A percentile compares a stretch with the other conserved stretches of the same genome.
Evolutionary conservation across 2,797 vertebrate genomes (phyloP).

Genomic region (Ptychadena robeensis): DNA sequence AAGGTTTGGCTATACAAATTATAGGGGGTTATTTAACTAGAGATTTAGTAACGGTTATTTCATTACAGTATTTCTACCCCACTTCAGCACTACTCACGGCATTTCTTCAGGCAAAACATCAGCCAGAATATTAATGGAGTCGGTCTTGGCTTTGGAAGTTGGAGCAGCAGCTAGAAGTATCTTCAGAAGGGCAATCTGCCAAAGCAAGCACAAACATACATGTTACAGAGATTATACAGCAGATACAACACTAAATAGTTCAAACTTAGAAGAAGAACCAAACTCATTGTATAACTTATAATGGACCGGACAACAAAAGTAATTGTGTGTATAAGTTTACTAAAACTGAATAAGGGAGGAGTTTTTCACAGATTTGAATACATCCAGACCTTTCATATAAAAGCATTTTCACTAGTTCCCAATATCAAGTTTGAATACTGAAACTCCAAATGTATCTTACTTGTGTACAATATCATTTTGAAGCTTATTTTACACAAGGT

Average conservation of each 20-base stretch:
- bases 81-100: slow-evolving; percentile 82
- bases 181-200: slow-evolving; percentile 90
- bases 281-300: too few relatives aligned
- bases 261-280: too few relatives aligned
- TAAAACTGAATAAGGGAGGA: not conserved
- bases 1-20: too few relatives aligned
- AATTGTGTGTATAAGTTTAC: too few relatives aligned
- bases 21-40: too few relatives aligned
- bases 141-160: slow-evolving; percentile 96
- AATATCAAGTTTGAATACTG: not conserved
- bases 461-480: not conserved
- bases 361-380: not conserved
- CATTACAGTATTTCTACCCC: not conserved
- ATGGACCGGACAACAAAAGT: too few relatives aligned
- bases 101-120: slow-evolving; percentile 96
- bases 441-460: too few relatives aligned
- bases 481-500: not conserved
- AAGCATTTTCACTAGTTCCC: not conserved
- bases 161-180: slow-evolving; percentile 94
- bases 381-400: not conserved
- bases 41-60: too few relatives aligned
- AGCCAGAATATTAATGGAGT: slow-evolving; percentile 97
- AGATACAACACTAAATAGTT: not conserved
- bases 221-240: too few relatives aligned
- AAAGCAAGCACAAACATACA: slow-evolving; percentile 64